Percentiles rank a stretch among this genome's conserved stretches.
These are phyloP conservation scores for Microplitis mediator DNA, from an alignment of 1,140 invertebrate genomes.

Conservation along the genomic window DNA sequence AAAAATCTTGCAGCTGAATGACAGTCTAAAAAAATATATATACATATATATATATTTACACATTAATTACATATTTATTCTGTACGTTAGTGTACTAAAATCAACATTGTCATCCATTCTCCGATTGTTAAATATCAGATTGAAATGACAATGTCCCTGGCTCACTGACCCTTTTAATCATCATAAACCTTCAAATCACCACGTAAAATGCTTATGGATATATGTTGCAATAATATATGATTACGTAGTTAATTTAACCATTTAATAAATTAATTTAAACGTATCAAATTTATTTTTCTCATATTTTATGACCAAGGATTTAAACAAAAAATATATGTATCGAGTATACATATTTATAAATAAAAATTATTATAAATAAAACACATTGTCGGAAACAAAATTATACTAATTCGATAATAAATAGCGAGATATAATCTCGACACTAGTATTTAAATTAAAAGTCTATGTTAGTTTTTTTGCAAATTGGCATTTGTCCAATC, in stretches of 20 bases:
- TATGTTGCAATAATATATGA: constrained; percentile 33
- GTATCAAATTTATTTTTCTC: background rate
- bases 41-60: no score
- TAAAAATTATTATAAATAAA: no score
- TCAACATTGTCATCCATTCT: background rate
- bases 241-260: background rate
- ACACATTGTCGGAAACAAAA: no score
- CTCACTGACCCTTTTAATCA: constrained; percentile 47
- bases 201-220: constrained; percentile 25
- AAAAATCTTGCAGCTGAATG: no score
- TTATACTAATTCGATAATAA: background rate
- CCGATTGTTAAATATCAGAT: constrained; percentile 14
- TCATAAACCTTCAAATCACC: constrained; percentile 33
- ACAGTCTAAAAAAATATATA: no score
- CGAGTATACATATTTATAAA: no score
- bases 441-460: constrained; percentile 14
- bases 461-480: constrained; percentile 40
- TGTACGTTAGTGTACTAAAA: background rate
- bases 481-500: constrained; percentile 46
- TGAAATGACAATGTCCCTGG: constrained; percentile 40
- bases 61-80: no score
- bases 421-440: background rate
- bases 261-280: background rate
- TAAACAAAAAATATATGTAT: no score
- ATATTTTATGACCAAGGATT: no score